Conservation (phyloP, 1,140 invertebrate genomes). For the Caenorhabditis latens region DNA sequence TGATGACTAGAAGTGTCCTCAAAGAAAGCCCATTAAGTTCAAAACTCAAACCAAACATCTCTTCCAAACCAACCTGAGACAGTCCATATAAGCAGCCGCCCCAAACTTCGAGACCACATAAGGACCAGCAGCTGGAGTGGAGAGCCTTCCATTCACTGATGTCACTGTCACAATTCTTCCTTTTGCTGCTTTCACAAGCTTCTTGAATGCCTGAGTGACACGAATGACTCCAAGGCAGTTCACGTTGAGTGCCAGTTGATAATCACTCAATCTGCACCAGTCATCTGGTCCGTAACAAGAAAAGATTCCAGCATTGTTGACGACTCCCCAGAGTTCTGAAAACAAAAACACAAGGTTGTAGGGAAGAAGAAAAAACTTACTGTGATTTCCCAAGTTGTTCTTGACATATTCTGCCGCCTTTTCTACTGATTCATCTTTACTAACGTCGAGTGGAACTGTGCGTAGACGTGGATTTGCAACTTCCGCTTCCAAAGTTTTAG, state of each 20-base stretch:
- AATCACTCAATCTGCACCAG: slow-evolving; percentile 67
- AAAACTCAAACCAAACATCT: background rate
- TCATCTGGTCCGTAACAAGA: slow-evolving; percentile 73
- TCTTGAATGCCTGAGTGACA: slow-evolving; percentile 70
- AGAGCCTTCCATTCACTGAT: slow-evolving; percentile 71
- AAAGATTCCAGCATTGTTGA: slow-evolving; percentile 73
- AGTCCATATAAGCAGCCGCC: slow-evolving; percentile 73
- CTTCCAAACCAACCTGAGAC: slow-evolving; percentile 63
- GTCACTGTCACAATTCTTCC: slow-evolving; percentile 72
- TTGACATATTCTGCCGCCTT: slow-evolving; percentile 63
- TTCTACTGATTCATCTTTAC: slow-evolving; percentile 65
- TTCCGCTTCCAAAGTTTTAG: slow-evolving; percentile 56
- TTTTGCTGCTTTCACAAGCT: slow-evolving; percentile 70
- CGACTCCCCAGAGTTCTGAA: slow-evolving; percentile 70
- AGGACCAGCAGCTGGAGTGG: slow-evolving; percentile 64
- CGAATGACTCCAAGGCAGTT: slow-evolving; percentile 69
- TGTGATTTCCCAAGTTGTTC: slow-evolving; percentile 57
- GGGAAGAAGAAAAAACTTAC: background rate
- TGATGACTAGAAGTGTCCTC: no score
- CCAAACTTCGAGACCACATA: slow-evolving; percentile 72
- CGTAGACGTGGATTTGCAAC: slow-evolving; percentile 23
- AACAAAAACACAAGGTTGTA: background rate
- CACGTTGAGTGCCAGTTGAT: slow-evolving; percentile 70
- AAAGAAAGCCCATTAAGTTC: no score
- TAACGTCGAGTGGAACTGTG: slow-evolving; percentile 66